Base-by-base conservation (phyloP, 2,797 vertebrate species). In the Brachyalestes nurse region DNA sequence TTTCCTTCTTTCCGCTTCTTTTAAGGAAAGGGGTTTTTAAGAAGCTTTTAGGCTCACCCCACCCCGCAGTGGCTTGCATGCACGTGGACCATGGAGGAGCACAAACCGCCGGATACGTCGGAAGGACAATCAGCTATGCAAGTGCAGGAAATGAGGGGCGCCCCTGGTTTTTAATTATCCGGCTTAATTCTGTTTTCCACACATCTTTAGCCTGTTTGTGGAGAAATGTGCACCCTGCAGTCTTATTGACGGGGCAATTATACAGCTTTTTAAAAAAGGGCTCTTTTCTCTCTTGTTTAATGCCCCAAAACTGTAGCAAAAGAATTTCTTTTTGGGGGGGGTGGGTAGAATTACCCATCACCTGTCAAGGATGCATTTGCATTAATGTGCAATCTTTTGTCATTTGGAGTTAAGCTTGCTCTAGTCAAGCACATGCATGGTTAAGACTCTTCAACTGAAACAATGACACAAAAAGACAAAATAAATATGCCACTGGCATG, bases 311-410 rank as follows among this genome's bases (percentile, higher is more conserved):
- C 86, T 86, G 14, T 77, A 82, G 86, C 87, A 88, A 90, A 88
- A 87, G 75, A 69, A 75, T 88, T 83, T 89, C 88, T 83, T 42
- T 28, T 28, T 1, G 28, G 28, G 5, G 66, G 12, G 5, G 66
- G 82, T n/a, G n/a, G n/a, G n/a, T n/a, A n/a, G 83, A 78, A 49
- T 80, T 81, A 84, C 86, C 87, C 89, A 87, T 90, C 82, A 84
- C 84, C 61, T 84, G 86, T 89, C 82, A 77, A 8, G 80, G 80
- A 81, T 91, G 91, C 91, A 70, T 92, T 88, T 89, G 84, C 87
- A 88, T 92, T 90, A 90, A 91, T 88, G 90, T 90, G 88, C 79
- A 89, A 90, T 91, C 87, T 86, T 86, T 89, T 91, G 88, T 89
- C 88, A 93, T 90, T 91, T 87, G 87, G 90, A 89, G 88, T 78